Evolutionary conservation across 2,888 invertebrate genomes (phyloP).

Genomic region (Neuroscelio doddi): DNA sequence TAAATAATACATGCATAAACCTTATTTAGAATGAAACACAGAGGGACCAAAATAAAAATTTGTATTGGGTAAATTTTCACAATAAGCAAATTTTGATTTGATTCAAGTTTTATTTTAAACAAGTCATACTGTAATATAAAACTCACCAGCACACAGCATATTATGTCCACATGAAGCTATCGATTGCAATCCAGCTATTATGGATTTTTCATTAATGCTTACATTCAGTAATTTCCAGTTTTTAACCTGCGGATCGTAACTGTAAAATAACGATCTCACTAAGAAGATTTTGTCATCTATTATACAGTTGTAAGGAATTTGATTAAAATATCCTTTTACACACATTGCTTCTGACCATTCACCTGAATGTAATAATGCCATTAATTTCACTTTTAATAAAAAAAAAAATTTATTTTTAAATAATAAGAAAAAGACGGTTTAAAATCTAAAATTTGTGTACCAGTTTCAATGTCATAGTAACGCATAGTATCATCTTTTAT

Average conservation of each 20-base stretch:
- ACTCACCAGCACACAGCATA: background rate
- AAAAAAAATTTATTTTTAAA: background rate
- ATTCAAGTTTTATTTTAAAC: too few relatives aligned
- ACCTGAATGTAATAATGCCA: background rate
- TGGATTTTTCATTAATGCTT: background rate
- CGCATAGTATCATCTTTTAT: conserved; percentile 25
- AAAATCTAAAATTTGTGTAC: background rate
- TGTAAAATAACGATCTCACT: conserved; percentile 3
- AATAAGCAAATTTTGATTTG: too few relatives aligned
- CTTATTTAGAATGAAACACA: too few relatives aligned
- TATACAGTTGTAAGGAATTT: conserved; percentile 9
- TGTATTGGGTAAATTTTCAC: too few relatives aligned
- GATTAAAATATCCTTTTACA: background rate
- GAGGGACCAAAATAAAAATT: too few relatives aligned
- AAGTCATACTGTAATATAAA: background rate
- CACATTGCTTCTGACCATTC: background rate
- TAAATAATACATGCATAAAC: too few relatives aligned
- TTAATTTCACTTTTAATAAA: background rate
- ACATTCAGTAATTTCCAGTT: conserved; percentile 2
- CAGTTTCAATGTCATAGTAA: conserved; percentile 13
- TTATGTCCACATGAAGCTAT: background rate
- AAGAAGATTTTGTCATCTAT: conserved; percentile 1
- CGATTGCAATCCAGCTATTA: background rate
- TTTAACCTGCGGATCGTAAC: conserved; percentile 3
- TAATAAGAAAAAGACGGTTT: too few relatives aligned